phyloP scores from a whole-genome alignment of 2,888 invertebrate genomes.

The Sphinx pinastri region DNA sequence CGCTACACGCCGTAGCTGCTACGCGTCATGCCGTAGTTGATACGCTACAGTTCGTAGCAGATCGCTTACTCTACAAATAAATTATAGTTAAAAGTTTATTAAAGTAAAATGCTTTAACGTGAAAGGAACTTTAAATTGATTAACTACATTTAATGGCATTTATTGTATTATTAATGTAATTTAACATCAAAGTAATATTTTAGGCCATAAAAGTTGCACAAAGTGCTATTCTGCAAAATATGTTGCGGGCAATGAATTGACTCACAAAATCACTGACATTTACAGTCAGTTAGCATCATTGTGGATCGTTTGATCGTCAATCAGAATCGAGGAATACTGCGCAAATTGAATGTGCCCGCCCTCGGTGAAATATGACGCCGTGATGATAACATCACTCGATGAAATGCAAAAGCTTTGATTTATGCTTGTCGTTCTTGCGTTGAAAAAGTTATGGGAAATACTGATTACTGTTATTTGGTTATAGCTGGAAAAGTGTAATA shows the following conservation, averaged over 20 bases:
- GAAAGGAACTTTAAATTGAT: not conserved
- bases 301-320: slow-evolving; percentile 5
- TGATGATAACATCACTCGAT: slow-evolving; percentile 9
- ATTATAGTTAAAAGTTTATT: not conserved
- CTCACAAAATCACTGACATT: slow-evolving; percentile 12
- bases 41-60: not conserved
- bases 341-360: slow-evolving; percentile 11
- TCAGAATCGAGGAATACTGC: not conserved
- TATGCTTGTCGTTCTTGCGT: not conserved
- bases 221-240: not conserved
- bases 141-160: too few relatives aligned
- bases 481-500: too few relatives aligned
- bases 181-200: not conserved
- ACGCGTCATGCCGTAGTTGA: not conserved
- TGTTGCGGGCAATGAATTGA: not conserved
- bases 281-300: not conserved
- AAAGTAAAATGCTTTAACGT: not conserved
- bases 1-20: slow-evolving; percentile 4
- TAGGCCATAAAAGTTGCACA: not conserved
- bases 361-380: slow-evolving; percentile 8
- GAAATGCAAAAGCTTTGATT: slow-evolving; percentile 20
- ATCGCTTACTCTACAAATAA: not conserved
- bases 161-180: too few relatives aligned
- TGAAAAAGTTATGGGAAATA: not conserved
- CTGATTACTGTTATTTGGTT: not conserved